Evolutionary conservation across 2,888 invertebrate species (phyloP), one percentile per base, ranked within the genome.

Genomic region (Diarsia brunnea): DNA sequence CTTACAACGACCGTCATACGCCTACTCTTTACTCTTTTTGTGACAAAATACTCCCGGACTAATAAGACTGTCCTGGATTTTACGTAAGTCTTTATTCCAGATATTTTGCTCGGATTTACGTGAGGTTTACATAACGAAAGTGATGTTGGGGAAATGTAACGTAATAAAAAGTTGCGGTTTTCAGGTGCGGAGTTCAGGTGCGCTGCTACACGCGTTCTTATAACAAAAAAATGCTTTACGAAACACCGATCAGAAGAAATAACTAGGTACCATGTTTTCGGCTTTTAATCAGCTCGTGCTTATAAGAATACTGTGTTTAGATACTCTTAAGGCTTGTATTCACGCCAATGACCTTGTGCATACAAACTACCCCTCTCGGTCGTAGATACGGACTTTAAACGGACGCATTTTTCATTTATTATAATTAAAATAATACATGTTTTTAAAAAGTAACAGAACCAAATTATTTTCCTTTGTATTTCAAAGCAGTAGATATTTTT

Each of bases 21-120:
- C 72, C 51, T n/a, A 55, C 67, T 27, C 65, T 58, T 73, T 64
- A 60, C 58, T 67, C 45, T 67, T 72, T 83, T 80, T 84, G 55
- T 85, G 72, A 82, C 69, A 78, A 78, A 77, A 68, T 84, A 69
- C 49, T 72, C 53, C 67, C 27, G 55, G 60, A 45, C 79, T 80
- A 80, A 85, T 78, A 78, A 85, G 83, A 31, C 43, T n/a, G 66
- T 58, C 53, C 51, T 21, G 45, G 58, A 61, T 68, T 82, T 55
- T 61, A 69, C 31, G 53, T 55, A 55, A 81, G 12, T 21, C n/a
- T 79, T 58, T 79, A 58, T 51, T 55, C 31, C 38, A 43, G 47
- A 16, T 49, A 47, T 49, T 75, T 77, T 65, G 24, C 47, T 27
- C 16, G 60, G 27, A 76, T 67, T 67, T 67, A 55, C 12, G 43